Evolutionary conservation across 1,140 invertebrate species (phyloP), one percentile per base, ranked within the genome.

Genomic region (Meteorus sp.): DNA sequence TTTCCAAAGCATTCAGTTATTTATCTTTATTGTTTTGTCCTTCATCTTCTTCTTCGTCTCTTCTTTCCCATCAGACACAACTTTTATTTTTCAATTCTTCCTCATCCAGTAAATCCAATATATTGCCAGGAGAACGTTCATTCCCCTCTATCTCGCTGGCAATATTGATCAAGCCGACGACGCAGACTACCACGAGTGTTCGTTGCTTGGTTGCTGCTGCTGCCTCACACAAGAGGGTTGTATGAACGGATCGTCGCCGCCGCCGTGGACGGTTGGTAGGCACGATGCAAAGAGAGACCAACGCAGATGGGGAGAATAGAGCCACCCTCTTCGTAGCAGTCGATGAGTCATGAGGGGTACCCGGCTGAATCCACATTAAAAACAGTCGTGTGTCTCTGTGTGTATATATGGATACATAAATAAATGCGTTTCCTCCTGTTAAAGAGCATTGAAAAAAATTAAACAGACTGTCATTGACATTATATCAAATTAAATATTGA

Each of bases 81-180:
- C n/a, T 8, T 8, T 13, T 3, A 17, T 23, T 33, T 15, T 58
- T 48, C 25, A 39, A 48, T n/a, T 47, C 27, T 43, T 58, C 47
- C 11, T 41, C 55, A 59, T 39, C 41, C 60, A 60, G 58, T 59
- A n/a, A n/a, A n/a, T n/a, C n/a, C n/a, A n/a, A n/a, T n/a, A n/a
- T n/a, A n/a, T n/a, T n/a, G n/a, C n/a, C n/a, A n/a, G n/a, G n/a
- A n/a, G n/a, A n/a, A n/a, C n/a, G n/a, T n/a, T n/a, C n/a, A n/a
- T n/a, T n/a, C n/a, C n/a, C n/a, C n/a, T n/a, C n/a, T n/a, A n/a
- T n/a, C n/a, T n/a, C n/a, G n/a, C n/a, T n/a, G n/a, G 65, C 61
- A 68, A 65, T 71, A 71, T 71, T 66, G 69, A 69, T 71, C 63
- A 71, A 66, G 56, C 69, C 47, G 56, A 63, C 56, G 59, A 56